Percentiles rank a stretch among this genome's conserved stretches.
These are phyloP conservation scores for Cynaeus angustus DNA, from an alignment of 2,888 invertebrate species.

Conservation along the genomic window DNA sequence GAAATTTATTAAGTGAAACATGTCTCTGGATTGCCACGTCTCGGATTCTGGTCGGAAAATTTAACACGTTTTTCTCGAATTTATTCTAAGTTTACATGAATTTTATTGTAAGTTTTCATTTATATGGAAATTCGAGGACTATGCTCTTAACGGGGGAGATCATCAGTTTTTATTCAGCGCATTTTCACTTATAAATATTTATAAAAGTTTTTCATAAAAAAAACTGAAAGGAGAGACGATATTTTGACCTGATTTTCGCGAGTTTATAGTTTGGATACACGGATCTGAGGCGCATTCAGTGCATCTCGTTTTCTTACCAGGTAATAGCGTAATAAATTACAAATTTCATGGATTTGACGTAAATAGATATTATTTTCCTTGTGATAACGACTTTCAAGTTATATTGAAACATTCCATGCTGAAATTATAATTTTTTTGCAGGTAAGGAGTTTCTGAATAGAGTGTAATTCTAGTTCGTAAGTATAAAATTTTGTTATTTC, in stretches of 20 bases:
- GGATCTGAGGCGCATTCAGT: too few species aligned
- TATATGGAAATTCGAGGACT: conserved; percentile 64
- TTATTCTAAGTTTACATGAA: conserved; percentile 46
- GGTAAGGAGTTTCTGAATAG: conserved; percentile 30
- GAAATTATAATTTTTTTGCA: conserved; percentile 36
- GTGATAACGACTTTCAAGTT: conserved; percentile 1
- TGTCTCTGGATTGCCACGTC: conserved; percentile 27
- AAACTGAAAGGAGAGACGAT: neutral
- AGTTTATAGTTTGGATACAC: too few species aligned
- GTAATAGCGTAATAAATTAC: too few species aligned
- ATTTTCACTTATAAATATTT: conserved; percentile 48
- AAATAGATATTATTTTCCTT: conserved; percentile 23
- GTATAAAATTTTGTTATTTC: conserved; percentile 38
- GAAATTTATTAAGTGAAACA: conserved; percentile 38
- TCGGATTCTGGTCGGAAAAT: conserved; percentile 26
- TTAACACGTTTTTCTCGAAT: conserved; percentile 37
- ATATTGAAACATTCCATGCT: conserved; percentile 5
- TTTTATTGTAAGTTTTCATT: conserved; percentile 63
- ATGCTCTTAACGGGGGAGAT: conserved; percentile 38
- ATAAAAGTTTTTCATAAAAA: conserved; percentile 40
- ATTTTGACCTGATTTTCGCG: neutral
- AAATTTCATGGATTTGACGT: neutral
- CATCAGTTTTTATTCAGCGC: conserved; percentile 43
- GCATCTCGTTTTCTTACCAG: too few species aligned
- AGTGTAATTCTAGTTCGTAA: conserved; percentile 7